These are phyloP conservation scores for Alouatta palliata DNA, from an alignment of 2,113 vertebrate genomes.

Conservation along the genomic window DNA sequence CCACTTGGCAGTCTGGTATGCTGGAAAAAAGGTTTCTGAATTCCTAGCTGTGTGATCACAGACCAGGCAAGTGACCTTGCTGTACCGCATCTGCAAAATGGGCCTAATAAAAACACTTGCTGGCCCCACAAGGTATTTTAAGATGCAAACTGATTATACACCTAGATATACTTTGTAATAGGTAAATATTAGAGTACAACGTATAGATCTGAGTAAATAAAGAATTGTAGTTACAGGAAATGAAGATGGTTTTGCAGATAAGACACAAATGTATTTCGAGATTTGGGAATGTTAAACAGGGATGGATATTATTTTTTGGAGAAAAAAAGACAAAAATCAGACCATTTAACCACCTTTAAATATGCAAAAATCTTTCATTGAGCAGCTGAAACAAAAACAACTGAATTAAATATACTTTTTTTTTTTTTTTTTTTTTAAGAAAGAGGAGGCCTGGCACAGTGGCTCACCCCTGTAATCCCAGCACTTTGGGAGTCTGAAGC, in stretches of 20 bases:
- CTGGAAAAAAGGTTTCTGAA: not conserved
- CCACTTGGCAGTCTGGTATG: not conserved
- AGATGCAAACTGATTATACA: not conserved
- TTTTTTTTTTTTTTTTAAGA: not conserved
- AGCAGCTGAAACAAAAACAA: not conserved
- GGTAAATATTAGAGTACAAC: not conserved
- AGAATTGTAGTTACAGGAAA: not conserved
- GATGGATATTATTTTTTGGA: not conserved
- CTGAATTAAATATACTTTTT: not conserved
- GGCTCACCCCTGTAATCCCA: no score
- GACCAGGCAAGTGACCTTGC: not conserved
- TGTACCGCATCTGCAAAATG: not conserved
- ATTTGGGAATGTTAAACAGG: not conserved
- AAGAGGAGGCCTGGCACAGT: no score
- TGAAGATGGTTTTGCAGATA: not conserved
- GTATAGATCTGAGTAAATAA: not conserved
- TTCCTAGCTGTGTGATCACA: not conserved
- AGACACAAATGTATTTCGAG: not conserved
- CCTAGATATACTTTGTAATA: not conserved
- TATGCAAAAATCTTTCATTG: not conserved
- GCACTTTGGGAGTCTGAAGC: no score
- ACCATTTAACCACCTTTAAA: not conserved
- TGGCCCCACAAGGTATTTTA: not conserved
- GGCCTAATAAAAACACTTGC: not conserved
- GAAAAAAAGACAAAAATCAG: not conserved